Conservation (phyloP, 2,888 invertebrate species). For the Melanostoma mellinum region DNA sequence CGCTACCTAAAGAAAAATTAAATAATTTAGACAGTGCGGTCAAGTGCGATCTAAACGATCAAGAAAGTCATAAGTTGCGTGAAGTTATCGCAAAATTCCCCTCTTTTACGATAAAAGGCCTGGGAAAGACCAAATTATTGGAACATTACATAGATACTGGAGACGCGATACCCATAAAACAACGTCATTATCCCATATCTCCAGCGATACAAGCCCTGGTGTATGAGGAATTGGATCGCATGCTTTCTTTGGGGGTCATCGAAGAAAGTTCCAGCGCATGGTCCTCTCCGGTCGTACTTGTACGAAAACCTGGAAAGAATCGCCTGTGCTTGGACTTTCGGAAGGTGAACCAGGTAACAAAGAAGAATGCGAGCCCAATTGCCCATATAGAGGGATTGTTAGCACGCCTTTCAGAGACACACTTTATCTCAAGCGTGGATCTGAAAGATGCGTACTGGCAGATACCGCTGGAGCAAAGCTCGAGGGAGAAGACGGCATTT, state of each 20-base stretch:
- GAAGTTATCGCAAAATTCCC: neutral
- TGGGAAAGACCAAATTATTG: neutral
- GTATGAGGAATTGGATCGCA: slow-evolving; percentile 75
- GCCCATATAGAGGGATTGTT: slow-evolving; percentile 13
- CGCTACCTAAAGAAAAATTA: too few relatives aligned
- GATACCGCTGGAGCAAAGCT: slow-evolving; percentile 2
- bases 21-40: neutral
- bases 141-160: slow-evolving; percentile 4
- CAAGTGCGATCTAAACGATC: neutral
- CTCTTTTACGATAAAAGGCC: neutral
- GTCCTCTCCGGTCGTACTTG: slow-evolving; percentile 74
- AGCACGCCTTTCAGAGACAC: slow-evolving; percentile 7
- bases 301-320: slow-evolving; percentile 7
- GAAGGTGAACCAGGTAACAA: slow-evolving; percentile 19
- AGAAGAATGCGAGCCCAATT: slow-evolving; percentile 13
- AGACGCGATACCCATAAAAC: slow-evolving; percentile 34
- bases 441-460: slow-evolving; percentile 15
- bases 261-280: slow-evolving; percentile 75
- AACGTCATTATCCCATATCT: slow-evolving; percentile 69
- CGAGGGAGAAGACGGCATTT: neutral
- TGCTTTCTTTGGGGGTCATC: slow-evolving; percentile 75
- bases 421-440: slow-evolving; percentile 13
- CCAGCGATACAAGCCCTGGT: slow-evolving; percentile 42
- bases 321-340: slow-evolving; percentile 3
- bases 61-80: neutral